phyloP scores from a whole-genome alignment of 2,113 vertebrate genomes.

The Serilophus lunatus region DNA sequence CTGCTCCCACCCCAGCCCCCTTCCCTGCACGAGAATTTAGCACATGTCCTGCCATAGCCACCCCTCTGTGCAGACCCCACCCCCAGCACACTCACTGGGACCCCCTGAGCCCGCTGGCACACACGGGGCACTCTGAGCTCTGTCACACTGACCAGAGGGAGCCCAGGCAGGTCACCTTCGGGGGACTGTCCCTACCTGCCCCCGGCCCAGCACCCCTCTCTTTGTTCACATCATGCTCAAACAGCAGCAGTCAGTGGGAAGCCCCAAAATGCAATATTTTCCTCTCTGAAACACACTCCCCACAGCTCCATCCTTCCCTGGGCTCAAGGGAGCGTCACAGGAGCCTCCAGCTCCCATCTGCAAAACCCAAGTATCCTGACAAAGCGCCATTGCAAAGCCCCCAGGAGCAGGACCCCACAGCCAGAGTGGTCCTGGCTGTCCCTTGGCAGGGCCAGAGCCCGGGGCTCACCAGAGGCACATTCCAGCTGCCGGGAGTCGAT shows the following conservation, averaged over 20 bases:
- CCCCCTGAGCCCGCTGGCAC: not conserved
- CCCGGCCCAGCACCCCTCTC: not conserved
- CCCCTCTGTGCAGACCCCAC: not conserved
- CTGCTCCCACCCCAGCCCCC: not conserved
- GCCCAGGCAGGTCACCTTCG: not conserved
- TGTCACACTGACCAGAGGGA: not conserved
- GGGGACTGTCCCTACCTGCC: not conserved
- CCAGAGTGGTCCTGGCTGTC: not conserved
- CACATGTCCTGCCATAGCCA: not conserved
- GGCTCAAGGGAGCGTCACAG: not conserved
- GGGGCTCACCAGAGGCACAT: fast-evolving
- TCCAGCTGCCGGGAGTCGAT: not conserved
- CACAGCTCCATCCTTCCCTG: not conserved
- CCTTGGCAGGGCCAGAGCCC: not conserved
- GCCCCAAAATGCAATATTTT: not conserved
- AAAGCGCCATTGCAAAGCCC: not conserved
- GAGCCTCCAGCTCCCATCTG: not conserved
- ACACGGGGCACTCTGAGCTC: not conserved
- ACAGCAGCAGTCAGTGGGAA: not conserved
- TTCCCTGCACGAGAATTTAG: not conserved
- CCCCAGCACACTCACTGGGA: not conserved
- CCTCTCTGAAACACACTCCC: not conserved
- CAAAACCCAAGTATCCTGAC: not conserved
- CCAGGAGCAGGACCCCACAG: not conserved
- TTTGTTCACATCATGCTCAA: fast-evolving